Base-by-base conservation (phyloP, 2,888 invertebrate species). In the Drosophila kokeensis region DNA sequence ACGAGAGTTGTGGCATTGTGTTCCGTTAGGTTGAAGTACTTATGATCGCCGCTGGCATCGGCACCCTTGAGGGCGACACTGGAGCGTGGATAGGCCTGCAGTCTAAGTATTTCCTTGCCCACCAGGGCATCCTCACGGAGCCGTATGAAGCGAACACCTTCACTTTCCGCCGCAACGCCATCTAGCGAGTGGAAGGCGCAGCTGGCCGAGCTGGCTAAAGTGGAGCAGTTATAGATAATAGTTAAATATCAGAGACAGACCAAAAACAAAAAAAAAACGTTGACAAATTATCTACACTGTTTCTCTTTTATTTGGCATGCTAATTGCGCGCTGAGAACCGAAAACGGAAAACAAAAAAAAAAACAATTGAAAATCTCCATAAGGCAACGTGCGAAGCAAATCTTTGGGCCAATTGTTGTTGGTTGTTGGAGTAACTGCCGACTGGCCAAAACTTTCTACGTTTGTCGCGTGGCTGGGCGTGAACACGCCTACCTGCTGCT, bases 121-220 rank as follows among this genome's bases (percentile, higher is more conserved):
- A 97, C 95, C 69, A 94, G 94, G 8, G 97, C 93, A 92, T 97
- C 96, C 92, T 97, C 97, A 8, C 97, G 97, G 78, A 97, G 96
- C 81, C 97, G 94, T 69, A 97, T 97, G 90, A 97, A 97, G 86
- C 97, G 95, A 76, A 97, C 94, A 87, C 97, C 97, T 92, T 97
- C 97, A 40, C 92, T 92, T 83, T 93, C 93, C 3, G 92, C 85
- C 6, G 92, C 88, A 5, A 85, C 79, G 52, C 93, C 93, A 74
- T 93, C 92, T 50, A 95, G 94, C 10, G 97, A 97, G 91, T 97
- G 97, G 93, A 97, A 97, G 91, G 97, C 96, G 92, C 97, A 97
- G 92, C 96, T 97, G 96, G 94, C 13, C 94, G 94, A 82, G 93
- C 95, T 2, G 8, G 69, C 75, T 84, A 73, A 75, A 83, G 59